Evolutionary conservation across 92 coral and sea anemone genomes (phyloP).

Genomic region (Epizoanthus illoricatus): DNA sequence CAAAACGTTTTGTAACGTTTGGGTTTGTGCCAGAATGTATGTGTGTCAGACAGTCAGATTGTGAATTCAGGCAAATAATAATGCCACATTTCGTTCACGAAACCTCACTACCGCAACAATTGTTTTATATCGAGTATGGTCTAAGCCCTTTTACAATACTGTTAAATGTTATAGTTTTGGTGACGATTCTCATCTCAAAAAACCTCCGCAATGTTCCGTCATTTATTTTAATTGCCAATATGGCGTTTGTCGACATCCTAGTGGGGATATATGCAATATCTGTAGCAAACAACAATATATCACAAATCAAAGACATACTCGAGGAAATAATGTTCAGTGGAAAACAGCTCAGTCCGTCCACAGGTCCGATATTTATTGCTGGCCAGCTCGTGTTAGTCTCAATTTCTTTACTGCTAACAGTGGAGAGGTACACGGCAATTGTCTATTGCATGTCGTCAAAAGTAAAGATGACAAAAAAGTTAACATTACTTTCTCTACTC

Average conservation of each 20-base stretch:
- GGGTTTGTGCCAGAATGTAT: conserved; percentile 70
- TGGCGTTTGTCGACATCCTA: conserved; percentile 55
- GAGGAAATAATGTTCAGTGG: conserved; percentile 80
- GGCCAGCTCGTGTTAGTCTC: conserved; percentile 72
- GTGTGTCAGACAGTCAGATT: conserved; percentile 72
- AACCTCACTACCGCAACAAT: conserved; percentile 56
- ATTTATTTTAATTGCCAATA: conserved; percentile 58
- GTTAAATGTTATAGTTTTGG: conserved; percentile 47
- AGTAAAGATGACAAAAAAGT: conserved; percentile 50
- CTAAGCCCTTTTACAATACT: conserved; percentile 66
- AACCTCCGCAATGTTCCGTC: conserved; percentile 55
- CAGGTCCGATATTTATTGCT: conserved; percentile 77
- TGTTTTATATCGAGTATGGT: conserved; percentile 60
- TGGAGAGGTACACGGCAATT: conserved; percentile 62
- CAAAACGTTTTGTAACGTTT: conserved; percentile 55
- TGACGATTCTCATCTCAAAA: conserved; percentile 42
- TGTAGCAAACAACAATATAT: conserved; percentile 63
- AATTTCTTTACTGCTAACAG: conserved; percentile 55
- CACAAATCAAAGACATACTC: conserved; percentile 50
- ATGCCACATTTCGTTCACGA: conserved; percentile 63
- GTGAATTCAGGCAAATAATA: conserved; percentile 70
- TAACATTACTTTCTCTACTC: conserved; percentile 45
- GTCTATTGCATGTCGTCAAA: conserved; percentile 59
- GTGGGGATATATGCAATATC: conserved; percentile 63
- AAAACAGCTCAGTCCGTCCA: conserved; percentile 63